Conservation (phyloP, 2,888 invertebrate genomes). For the Clepsis dumicolana region DNA sequence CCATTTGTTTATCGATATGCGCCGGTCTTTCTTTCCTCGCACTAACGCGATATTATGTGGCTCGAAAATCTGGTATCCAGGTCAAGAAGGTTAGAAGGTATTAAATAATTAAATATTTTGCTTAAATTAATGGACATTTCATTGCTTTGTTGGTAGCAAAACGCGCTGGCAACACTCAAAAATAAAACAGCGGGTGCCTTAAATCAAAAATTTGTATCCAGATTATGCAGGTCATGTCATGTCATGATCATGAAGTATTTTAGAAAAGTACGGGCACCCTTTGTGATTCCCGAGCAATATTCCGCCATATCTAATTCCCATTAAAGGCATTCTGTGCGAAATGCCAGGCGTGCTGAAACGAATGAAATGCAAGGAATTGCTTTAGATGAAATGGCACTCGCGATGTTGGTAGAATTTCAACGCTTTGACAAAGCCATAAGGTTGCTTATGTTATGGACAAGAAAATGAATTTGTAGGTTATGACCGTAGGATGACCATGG, state of each 20-base stretch:
- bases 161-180: neutral
- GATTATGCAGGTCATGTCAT: no score
- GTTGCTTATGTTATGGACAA: neutral
- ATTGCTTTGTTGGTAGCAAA: neutral
- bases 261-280: neutral
- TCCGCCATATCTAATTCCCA: constrained; percentile 30
- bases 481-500: neutral
- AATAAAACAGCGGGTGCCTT: neutral
- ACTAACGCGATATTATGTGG: constrained; percentile 11
- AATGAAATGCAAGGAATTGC: constrained; percentile 33
- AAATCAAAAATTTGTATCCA: no score
- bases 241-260: no score
- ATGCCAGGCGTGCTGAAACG: constrained; percentile 32
- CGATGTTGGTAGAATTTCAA: neutral
- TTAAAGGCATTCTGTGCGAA: constrained; percentile 33
- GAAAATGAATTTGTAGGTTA: constrained; percentile 6
- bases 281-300: neutral
- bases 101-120: neutral
- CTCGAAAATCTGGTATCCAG: neutral
- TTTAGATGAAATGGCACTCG: neutral
- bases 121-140: neutral
- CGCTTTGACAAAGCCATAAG: neutral
- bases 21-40: constrained; percentile 42
- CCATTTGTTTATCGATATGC: constrained; percentile 31
- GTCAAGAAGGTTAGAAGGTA: neutral